These are phyloP conservation scores for Aleadryas rufinucha DNA, from an alignment of 2,113 vertebrate genomes.

Conservation along the genomic window DNA sequence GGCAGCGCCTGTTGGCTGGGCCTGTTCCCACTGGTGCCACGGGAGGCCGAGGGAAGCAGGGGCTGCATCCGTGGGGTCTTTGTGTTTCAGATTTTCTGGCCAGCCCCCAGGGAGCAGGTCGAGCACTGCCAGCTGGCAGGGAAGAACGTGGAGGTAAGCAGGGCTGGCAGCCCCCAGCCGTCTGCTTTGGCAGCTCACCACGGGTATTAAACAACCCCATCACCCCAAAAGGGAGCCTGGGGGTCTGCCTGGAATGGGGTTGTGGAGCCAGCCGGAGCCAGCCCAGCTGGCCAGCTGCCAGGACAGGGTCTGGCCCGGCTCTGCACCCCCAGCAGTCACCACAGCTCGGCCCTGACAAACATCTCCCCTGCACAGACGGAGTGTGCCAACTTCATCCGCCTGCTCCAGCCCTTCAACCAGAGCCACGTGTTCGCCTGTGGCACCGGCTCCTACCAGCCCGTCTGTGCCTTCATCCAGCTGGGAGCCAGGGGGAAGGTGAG, in stretches of 20 bases:
- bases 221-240: fast-evolving
- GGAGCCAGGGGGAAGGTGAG: conserved; percentile 71
- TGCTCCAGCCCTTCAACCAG: conserved; percentile 84
- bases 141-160: conserved; percentile 77
- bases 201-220: neutral
- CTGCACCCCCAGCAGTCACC: neutral
- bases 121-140: conserved; percentile 81
- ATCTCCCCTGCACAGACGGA: conserved; percentile 68
- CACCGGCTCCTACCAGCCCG: conserved; percentile 82
- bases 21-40: fast-evolving
- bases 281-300: neutral
- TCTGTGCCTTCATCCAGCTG: conserved; percentile 81
- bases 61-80: neutral
- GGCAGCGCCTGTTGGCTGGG: neutral
- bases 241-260: neutral
- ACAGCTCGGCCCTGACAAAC: neutral
- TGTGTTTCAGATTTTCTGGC: conserved; percentile 82
- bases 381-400: conserved; percentile 85
- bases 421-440: conserved; percentile 82
- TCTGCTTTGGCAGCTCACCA: fast-evolving
- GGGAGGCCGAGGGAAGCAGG: neutral
- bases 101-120: conserved; percentile 74
- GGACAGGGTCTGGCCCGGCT: neutral
- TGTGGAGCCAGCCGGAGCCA: neutral
- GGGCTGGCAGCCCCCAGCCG: neutral